These are phyloP conservation scores for Dynastes grantii DNA, from an alignment of 2,888 invertebrate genomes.

Conservation along the genomic window DNA sequence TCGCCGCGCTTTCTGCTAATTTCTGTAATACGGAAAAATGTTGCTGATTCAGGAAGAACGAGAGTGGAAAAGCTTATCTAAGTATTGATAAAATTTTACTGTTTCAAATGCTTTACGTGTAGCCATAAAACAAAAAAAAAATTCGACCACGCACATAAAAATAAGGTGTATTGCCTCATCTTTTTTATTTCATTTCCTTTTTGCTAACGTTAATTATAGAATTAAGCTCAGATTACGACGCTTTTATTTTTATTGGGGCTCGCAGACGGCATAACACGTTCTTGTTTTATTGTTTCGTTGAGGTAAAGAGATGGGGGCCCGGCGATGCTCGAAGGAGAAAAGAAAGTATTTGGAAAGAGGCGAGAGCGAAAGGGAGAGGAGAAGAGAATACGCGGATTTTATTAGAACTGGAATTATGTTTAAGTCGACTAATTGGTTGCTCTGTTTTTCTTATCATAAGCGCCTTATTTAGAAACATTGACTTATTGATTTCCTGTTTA, in stretches of 20 bases:
- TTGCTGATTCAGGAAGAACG: not conserved
- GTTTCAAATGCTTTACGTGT: constrained; percentile 19
- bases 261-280: constrained; percentile 45
- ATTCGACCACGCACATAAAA: constrained; percentile 38
- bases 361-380: not conserved
- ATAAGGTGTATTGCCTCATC: constrained; percentile 37
- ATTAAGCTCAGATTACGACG: constrained; percentile 46
- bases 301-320: constrained; percentile 31
- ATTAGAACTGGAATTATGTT: constrained; percentile 39
- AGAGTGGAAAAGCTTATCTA: not conserved
- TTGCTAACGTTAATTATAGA: constrained; percentile 45
- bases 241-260: constrained; percentile 45
- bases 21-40: not conserved
- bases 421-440: constrained; percentile 43
- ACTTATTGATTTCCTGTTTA: constrained; percentile 34
- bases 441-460: constrained; percentile 34
- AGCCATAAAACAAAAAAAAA: constrained; percentile 38
- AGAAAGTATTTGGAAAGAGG: constrained; percentile 19
- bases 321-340: constrained; percentile 1
- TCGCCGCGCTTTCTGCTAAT: too few species aligned
- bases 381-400: constrained; percentile 18
- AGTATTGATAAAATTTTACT: constrained; percentile 18
- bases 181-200: constrained; percentile 45
- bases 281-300: constrained; percentile 47
- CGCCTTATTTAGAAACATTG: constrained; percentile 37